Conservation (phyloP, 2,888 invertebrate genomes). For the Deilephila elpenor region DNA sequence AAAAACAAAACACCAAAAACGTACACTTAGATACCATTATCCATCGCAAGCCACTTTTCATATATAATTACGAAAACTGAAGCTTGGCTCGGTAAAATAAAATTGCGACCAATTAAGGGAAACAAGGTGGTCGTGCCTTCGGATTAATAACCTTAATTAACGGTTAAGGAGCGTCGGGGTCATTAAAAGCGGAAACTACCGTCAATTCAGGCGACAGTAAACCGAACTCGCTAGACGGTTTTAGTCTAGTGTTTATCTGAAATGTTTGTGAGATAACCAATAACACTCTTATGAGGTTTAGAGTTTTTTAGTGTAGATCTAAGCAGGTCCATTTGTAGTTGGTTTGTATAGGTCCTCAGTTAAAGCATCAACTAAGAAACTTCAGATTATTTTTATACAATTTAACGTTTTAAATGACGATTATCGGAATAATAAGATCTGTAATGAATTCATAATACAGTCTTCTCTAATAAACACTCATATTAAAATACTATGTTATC, state of each 20-base stretch:
- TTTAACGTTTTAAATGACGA: too few relatives aligned
- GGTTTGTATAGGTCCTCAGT: neutral
- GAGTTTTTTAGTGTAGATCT: neutral
- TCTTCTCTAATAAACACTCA: too few relatives aligned
- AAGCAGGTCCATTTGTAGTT: neutral
- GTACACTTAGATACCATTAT: conserved; percentile 8
- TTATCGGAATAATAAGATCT: too few relatives aligned
- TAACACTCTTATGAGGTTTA: neutral
- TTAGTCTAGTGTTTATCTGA: conserved; percentile 35
- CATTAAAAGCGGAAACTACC: conserved; percentile 64
- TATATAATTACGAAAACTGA: conserved; percentile 69
- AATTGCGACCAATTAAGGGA: conserved; percentile 80
- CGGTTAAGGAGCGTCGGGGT: conserved; percentile 69
- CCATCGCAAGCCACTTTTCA: conserved; percentile 42
- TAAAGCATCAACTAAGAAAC: neutral
- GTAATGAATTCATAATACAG: too few relatives aligned
- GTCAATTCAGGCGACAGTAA: conserved; percentile 58
- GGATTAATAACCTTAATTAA: conserved; percentile 82
- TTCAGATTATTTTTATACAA: neutral
- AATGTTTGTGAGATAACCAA: conserved; percentile 13
- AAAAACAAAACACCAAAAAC: neutral
- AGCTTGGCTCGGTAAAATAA: conserved; percentile 70
- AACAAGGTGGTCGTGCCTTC: conserved; percentile 78
- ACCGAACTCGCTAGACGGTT: conserved; percentile 47
- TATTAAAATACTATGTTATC: too few relatives aligned